Evolutionary conservation across 2,797 vertebrate species (phyloP), one percentile per base, ranked within the genome.

Genomic region (Delichon dasypus): DNA sequence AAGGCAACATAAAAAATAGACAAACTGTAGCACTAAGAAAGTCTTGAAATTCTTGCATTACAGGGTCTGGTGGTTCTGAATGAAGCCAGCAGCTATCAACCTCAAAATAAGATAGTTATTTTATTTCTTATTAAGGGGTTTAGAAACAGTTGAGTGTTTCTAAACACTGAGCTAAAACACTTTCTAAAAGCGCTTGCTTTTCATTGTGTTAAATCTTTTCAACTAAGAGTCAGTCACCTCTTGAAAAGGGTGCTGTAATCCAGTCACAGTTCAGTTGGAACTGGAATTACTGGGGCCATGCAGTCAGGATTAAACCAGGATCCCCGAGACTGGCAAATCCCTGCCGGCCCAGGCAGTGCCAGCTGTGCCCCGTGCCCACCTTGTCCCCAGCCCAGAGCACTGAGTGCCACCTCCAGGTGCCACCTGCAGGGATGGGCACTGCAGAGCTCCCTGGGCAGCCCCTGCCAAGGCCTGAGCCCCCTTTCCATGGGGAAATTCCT

Each of bases 301-400:
- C 55, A 36, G 15, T 25, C n/a, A 36, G 55, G n/a, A 25, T 36
- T 58, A 4, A 58, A 58, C 25, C 57, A 26, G 72, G 6, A 29
- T 40, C 25, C 23, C 30, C 1, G 25, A 1, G 4, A 21, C 2
- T 77, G 73, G 65, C 7, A 48, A 8, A 62, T 13, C 34, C 48
- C 55, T 60, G 4, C 40, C 48, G 70, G 73, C 13, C n/a, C 72
- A 5, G 0, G 6, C 0, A 58, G 44, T 3, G 7, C 11, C 11
- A 66, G 51, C 80, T 55, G 80, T 54, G 58, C n/a, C 47, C 80
- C 40, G 68, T 54, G 68, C n/a, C 47, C 79, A 44, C 67, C 68
- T 38, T 83, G 48, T 40, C 27, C 26, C 75, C 61, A 58, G 57
- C 23, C 23, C 57, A 36, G 57, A 58, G 57, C 57, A 5, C 75